These are phyloP conservation scores for Stercorarius parasiticus DNA, from an alignment of 2,113 vertebrate species.

Conservation along the genomic window DNA sequence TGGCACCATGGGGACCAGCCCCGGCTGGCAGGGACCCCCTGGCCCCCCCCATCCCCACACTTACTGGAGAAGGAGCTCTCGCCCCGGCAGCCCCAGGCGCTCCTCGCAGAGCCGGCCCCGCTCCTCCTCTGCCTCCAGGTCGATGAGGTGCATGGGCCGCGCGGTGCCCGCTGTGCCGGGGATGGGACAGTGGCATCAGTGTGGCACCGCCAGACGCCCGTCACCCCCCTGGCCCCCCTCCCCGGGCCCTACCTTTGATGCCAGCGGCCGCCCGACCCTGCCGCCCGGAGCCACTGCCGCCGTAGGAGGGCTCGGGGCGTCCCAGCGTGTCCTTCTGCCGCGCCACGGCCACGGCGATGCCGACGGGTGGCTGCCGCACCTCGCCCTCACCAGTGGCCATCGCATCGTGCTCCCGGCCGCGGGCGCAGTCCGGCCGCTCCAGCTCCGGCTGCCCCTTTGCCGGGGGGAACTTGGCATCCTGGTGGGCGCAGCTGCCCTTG, in stretches of 20 bases:
- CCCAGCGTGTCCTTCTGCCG: slow-evolving; percentile 88
- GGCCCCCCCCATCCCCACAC: fast-evolving
- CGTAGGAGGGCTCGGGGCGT: slow-evolving; percentile 75
- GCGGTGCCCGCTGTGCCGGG: slow-evolving; percentile 55
- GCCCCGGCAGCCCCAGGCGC: slow-evolving; percentile 83
- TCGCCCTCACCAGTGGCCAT: slow-evolving; percentile 81
- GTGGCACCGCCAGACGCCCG: fast-evolving
- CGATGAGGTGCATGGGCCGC: slow-evolving; percentile 81
- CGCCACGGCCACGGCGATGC: slow-evolving; percentile 92
- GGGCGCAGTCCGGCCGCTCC: slow-evolving; percentile 88
- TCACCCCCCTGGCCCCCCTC: fast-evolving
- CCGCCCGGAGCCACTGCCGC: slow-evolving; percentile 68
- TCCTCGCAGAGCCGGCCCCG: slow-evolving; percentile 86
- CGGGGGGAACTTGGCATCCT: slow-evolving; percentile 79
- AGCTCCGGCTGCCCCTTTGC: slow-evolving; percentile 80
- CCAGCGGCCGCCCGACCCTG: slow-evolving; percentile 76
- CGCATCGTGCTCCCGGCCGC: slow-evolving; percentile 81
- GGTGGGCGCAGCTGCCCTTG: slow-evolving; percentile 91
- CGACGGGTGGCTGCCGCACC: slow-evolving; percentile 92
- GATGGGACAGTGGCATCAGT: neutral
- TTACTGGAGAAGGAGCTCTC: slow-evolving; percentile 91
- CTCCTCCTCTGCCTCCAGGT: slow-evolving; percentile 85
- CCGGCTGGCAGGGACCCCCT: too few relatives aligned
- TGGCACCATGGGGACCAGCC: neutral
- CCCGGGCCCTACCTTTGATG: neutral